phyloP scores from a whole-genome alignment of 35 echinoderm and acorn worm genomes.

The Apostichopus californicus region DNA sequence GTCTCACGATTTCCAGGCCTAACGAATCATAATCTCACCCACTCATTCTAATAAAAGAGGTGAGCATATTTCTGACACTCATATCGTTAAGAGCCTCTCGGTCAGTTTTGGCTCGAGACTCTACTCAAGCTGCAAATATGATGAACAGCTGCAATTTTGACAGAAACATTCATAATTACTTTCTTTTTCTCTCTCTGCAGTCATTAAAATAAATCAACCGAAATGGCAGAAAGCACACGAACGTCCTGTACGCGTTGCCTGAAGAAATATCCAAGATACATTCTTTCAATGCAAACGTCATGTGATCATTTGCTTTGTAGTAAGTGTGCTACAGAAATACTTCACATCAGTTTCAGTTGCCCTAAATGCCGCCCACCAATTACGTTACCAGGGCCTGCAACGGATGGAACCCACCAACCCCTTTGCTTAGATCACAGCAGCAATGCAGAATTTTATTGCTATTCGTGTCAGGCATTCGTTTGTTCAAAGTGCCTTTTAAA shows the following conservation, averaged over 20 bases:
- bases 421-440: not conserved
- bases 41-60: too few species aligned
- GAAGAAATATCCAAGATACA: not conserved
- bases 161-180: too few species aligned
- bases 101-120: too few species aligned
- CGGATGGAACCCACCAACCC: not conserved
- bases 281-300: not conserved
- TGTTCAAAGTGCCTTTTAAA: conserved; percentile 15
- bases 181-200: not conserved
- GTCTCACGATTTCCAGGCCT: too few species aligned
- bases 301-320: conserved; percentile 34
- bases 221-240: not conserved
- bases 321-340: not conserved
- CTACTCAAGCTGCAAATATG: too few species aligned
- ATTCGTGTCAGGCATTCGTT: not conserved
- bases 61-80: too few species aligned
- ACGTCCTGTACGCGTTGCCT: not conserved
- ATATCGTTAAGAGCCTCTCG: too few species aligned
- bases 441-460: conserved; percentile 11
- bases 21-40: too few species aligned
- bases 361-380: conserved; percentile 8
- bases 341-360: not conserved
- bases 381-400: not conserved
- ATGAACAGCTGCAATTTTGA: too few species aligned
- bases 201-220: not conserved